Percentiles rank a stretch among this genome's conserved stretches.
phyloP scores from a whole-genome alignment of 2,888 invertebrate genomes.

The Disparrhopalites patrizii region DNA sequence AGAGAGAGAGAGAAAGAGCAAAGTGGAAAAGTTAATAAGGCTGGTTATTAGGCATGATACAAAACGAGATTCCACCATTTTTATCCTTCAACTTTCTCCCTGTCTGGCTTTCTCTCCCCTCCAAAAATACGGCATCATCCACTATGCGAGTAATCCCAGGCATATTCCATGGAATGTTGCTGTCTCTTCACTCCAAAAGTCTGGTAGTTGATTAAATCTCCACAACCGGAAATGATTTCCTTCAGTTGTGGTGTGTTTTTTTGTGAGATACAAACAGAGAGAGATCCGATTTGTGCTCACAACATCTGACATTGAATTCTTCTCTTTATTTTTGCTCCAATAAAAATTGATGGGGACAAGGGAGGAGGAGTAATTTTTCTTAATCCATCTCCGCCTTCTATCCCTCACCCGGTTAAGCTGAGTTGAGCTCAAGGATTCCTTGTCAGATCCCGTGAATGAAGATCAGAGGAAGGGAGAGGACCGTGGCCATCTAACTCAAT shows the following conservation, averaged over 20 bases:
- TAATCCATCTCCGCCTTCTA: background rate
- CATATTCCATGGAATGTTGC: background rate
- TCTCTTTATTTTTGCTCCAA: constrained; percentile 4
- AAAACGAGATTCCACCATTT: background rate
- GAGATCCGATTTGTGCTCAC: background rate
- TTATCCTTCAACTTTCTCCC: background rate
- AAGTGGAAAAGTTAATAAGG: constrained; percentile 8
- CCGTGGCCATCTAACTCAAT: constrained; percentile 13
- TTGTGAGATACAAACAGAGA: too few species aligned
- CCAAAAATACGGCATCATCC: too few species aligned
- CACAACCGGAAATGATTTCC: constrained; percentile 23
- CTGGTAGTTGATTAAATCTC: constrained; percentile 24
- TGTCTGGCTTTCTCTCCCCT: too few species aligned
- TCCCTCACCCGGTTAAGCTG: background rate
- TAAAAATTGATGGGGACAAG: background rate
- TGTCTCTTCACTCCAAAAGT: background rate
- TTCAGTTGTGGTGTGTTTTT: constrained; percentile 10
- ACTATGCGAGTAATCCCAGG: background rate
- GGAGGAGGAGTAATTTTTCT: constrained; percentile 7
- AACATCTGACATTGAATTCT: too few species aligned
- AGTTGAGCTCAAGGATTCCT: constrained; percentile 19
- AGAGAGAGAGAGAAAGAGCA: background rate
- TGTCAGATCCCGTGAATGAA: constrained; percentile 17
- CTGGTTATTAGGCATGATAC: constrained; percentile 8
- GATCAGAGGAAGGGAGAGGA: too few species aligned